These are phyloP conservation scores for Phyllotis vaccarum DNA, from an alignment of 2,797 vertebrate species.

Conservation along the genomic window DNA sequence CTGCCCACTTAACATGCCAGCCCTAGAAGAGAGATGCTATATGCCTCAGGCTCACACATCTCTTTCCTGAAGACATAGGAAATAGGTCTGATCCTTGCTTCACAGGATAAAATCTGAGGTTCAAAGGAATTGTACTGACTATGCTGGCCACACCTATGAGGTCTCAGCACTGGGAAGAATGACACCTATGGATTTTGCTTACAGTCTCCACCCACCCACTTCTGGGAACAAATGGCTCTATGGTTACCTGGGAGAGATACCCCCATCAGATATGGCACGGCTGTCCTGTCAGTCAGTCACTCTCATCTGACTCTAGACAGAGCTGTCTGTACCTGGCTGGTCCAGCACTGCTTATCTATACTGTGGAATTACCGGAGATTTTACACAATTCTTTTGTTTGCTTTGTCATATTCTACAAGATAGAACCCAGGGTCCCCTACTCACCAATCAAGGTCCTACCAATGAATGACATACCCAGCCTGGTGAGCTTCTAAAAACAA, in stretches of 20 bases:
- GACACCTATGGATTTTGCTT: accelerated
- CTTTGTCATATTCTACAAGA: background rate
- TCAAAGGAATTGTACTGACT: background rate
- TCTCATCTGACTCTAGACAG: background rate
- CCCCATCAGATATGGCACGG: background rate
- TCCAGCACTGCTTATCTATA: background rate
- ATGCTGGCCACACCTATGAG: accelerated
- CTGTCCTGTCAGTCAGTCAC: accelerated
- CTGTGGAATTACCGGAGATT: no score
- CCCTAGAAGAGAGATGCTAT: background rate
- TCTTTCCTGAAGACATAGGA: no score
- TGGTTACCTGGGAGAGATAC: background rate
- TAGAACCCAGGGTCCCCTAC: background rate
- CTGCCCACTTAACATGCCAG: accelerated
- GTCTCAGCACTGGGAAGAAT: accelerated
- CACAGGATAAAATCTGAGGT: background rate
- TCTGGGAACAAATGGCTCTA: background rate
- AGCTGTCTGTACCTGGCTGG: background rate
- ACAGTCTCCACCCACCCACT: background rate
- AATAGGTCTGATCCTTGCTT: no score
- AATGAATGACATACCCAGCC: background rate
- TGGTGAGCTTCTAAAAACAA: background rate
- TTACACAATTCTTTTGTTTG: background rate
- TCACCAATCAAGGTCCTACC: background rate
- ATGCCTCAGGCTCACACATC: accelerated